Base-by-base conservation (phyloP, 2,888 invertebrate species). In the Lithophane ornitopus region DNA sequence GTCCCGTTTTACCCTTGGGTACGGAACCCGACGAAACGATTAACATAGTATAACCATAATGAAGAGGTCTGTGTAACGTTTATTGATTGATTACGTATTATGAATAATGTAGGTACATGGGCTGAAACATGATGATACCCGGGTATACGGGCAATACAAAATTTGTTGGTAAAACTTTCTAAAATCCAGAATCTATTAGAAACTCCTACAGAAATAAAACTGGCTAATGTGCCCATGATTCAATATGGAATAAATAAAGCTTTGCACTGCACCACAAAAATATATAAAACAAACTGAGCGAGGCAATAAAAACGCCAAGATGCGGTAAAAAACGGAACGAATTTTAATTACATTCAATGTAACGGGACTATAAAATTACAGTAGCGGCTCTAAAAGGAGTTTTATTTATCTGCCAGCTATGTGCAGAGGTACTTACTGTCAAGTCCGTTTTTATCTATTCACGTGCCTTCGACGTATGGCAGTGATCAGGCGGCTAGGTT, bases 321-420 rank as follows among this genome's bases (percentile, higher is more conserved):
- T 79, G 87, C 67, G 82, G 80, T 87, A 87, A 86, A 86, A 87
- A 84, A 84, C 87, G 86, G 70, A 87, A 87, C 82, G 80, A 82
- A 83, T 82, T 88, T 87, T 87, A 88, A 88, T 88, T 87, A 87
- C 87, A 76, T 84, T 84, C 79, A 70, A 78, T 78, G 76, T 86
- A 88, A 86, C 87, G 85, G 86, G 77, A 85, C 87, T 79, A 81
- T 87, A 88, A 87, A 87, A 74, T 85, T 84, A 87, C 84, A 78
- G 86, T 81, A 81, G 85, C 73, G 58, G 39, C 73, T 82, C 58
- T 88, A 84, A 87, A 88, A 85, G 84, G 81, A 84, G 81, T 82
- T 88, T 88, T 84, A 86, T 85, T 67, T 87, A 74, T 77, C 63
- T 74, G 66, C 62, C 54, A 54, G 73, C 70, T 70, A 56, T 62